phyloP scores from a whole-genome alignment of 1,140 invertebrate genomes.

The Chionoecetes opilio region DNA sequence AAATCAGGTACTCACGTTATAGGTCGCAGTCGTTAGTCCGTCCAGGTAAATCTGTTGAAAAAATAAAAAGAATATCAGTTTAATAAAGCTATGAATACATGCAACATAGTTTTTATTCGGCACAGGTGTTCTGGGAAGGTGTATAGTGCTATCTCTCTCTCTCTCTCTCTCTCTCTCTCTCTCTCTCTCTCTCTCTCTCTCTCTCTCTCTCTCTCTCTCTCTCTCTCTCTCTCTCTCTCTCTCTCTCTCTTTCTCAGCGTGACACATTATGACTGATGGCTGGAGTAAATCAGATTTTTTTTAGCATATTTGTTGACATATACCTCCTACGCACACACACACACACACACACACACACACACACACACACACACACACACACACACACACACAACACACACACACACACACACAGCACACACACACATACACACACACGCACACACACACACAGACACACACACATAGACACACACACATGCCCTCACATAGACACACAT shows the following conservation, averaged over 20 bases:
- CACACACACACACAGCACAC: no score
- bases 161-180: no score
- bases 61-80: neutral
- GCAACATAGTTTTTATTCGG: no score
- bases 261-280: neutral
- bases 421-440: no score
- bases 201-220: constrained; percentile 18
- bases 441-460: no score
- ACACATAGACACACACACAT: no score
- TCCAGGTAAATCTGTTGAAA: neutral
- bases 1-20: neutral
- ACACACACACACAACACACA: no score
- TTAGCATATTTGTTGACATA: neutral
- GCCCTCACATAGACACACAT: no score
- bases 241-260: neutral
- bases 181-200: neutral
- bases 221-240: constrained; percentile 12
- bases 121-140: neutral
- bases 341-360: neutral
- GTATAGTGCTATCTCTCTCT: neutral
- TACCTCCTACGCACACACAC: neutral
- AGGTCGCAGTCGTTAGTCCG: neutral
- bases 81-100: no score
- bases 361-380: neutral
- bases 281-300: neutral